phyloP scores from a whole-genome alignment of 2,888 invertebrate species.

The Cordylochernes scorpioides region DNA sequence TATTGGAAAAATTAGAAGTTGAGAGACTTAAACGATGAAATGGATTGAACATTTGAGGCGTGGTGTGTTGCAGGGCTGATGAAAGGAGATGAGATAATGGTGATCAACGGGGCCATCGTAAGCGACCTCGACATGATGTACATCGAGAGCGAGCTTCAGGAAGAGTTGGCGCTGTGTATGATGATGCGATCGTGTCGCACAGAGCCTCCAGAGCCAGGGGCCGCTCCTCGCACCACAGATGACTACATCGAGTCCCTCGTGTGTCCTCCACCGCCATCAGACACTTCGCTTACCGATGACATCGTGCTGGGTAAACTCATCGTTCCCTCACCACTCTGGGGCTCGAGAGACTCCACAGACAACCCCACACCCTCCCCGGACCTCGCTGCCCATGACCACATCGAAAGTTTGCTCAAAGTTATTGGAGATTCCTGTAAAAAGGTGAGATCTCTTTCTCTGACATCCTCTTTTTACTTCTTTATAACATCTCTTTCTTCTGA shows the following conservation, averaged over 20 bases:
- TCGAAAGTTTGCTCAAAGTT: no score
- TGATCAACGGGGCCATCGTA: conserved; percentile 90
- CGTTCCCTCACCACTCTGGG: conserved; percentile 85
- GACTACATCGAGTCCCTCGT: conserved; percentile 60
- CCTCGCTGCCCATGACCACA: no score
- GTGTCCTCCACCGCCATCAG: conserved; percentile 87
- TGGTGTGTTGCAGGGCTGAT: no score
- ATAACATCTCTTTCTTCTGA: no score
- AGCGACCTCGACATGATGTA: conserved; percentile 98
- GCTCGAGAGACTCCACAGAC: no score
- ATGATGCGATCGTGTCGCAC: conserved; percentile 77
- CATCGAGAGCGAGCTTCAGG: conserved; percentile 80
- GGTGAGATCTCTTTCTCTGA: no score
- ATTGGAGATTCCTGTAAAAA: no score
- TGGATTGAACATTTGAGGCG: no score
- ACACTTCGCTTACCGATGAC: conserved; percentile 63
- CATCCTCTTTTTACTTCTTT: no score
- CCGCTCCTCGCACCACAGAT: conserved; percentile 29
- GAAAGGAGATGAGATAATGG: conserved; percentile 93
- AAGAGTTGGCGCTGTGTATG: conserved; percentile 75
- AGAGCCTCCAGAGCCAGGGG: conserved; percentile 25
- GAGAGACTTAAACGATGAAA: no score
- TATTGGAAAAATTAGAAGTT: no score
- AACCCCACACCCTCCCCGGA: no score
- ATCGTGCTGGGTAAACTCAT: conserved; percentile 88